Conservation (phyloP, 1,140 invertebrate genomes). For the Scaptomyza montana region DNA sequence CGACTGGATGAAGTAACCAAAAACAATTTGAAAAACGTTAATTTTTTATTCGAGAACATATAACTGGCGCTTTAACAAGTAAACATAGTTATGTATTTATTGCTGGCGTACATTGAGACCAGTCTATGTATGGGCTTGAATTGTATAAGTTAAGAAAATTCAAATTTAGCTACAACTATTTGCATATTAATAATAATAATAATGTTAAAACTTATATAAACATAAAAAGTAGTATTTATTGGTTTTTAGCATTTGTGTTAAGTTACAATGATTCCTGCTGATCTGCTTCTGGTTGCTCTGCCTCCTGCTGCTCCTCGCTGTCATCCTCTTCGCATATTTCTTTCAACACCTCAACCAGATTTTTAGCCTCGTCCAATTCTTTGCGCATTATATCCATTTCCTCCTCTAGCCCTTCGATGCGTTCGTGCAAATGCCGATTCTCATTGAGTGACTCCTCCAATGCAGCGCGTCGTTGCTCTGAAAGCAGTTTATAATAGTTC, state of each 20-base stretch:
- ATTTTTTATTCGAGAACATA: conserved; percentile 60
- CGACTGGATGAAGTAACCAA: conserved; percentile 72
- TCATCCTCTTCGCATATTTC: conserved; percentile 84
- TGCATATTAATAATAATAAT: conserved; percentile 44
- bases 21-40: conserved; percentile 33
- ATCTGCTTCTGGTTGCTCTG: conserved; percentile 6
- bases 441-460: conserved; percentile 86
- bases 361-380: conserved; percentile 86
- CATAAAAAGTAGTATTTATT: conserved; percentile 33
- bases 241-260: conserved; percentile 27
- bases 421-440: conserved; percentile 85
- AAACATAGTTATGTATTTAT: conserved; percentile 50
- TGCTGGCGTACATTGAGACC: conserved; percentile 58
- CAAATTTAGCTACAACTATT: conserved; percentile 52
- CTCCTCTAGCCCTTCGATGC: conserved; percentile 85
- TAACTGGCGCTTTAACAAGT: conserved; percentile 46
- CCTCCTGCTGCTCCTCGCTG: conserved; percentile 47
- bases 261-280: conserved; percentile 36
- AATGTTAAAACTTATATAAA: conserved; percentile 23
- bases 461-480: conserved; percentile 86
- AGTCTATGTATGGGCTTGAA: conserved; percentile 49
- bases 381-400: conserved; percentile 87
- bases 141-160: conserved; percentile 44
- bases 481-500: conserved; percentile 87
- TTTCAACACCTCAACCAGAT: conserved; percentile 86